Base-by-base conservation (phyloP, 2,888 invertebrate species). In the Patella caerulea region DNA sequence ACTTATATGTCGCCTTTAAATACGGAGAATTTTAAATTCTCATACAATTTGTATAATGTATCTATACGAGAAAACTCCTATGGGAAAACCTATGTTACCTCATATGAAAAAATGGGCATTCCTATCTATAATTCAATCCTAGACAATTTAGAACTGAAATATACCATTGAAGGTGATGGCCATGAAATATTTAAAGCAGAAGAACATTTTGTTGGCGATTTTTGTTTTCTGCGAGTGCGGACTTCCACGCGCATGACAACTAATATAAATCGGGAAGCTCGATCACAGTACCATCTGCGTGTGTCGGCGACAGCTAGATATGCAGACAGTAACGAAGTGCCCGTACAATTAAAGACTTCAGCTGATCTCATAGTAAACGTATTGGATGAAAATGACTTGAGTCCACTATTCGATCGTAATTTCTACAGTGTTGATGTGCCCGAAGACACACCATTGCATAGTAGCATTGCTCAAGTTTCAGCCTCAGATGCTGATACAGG, bases 401-500 rank as follows among this genome's bases (percentile, higher is more conserved):
- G 95, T 91, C 99, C 99, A 65, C 93, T 98, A 55, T 99, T 99
- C 93, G 96, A 96, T 91, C 96, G 96, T 45, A 95, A 95, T 73
- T 95, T 95, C 84, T 98, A 98, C 92, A 95, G 95, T 88, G 95
- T 95, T 72, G 94, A 94, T n/a, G 95, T 98, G 70, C 94, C 95
- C 34, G 98, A 98, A 92, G 97, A 98, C 91, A 95, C 95, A 79
- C 95, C 96, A 15, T 93, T 97, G 78, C 96, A 98, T 92, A 94
- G 94, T 77, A 96, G 95, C 91, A 94, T 98, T 79, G 92, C 95
- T 59, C 88, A 89, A 81, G 92, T 94, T 15, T 91, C 94, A 56
- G 99, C 98, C 0, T 97, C 97, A 89, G 99, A 99, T 92, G 98
- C 99, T 4, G 99, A 99, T 92, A 93, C 96, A 56, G 99, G 98